Evolutionary conservation across 2,113 vertebrate genomes (phyloP).

Genomic region (Riparia riparia): DNA sequence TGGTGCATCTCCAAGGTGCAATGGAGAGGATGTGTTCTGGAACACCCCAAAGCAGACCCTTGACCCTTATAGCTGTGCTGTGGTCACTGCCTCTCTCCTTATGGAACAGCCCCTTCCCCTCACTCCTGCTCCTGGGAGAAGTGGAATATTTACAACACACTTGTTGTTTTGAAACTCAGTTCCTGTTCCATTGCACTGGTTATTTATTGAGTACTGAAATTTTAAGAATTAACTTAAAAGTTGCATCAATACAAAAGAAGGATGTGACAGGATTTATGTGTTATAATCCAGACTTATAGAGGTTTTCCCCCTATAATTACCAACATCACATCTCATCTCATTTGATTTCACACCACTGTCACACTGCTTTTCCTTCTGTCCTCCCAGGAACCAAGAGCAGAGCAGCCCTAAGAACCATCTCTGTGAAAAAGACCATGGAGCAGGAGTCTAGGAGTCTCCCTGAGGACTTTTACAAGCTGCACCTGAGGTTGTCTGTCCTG

Average conservation of each 20-base stretch:
- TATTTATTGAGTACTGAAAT: neutral
- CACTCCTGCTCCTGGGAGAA: neutral
- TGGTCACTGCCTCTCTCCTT: neutral
- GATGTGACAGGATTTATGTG: neutral
- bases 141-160: fast-evolving
- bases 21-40: neutral
- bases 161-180: neutral
- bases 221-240: neutral
- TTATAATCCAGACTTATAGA: neutral
- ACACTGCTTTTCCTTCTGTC: neutral
- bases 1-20: neutral
- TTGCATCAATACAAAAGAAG: neutral
- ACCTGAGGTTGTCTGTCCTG: neutral
- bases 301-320: neutral
- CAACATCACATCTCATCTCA: neutral
- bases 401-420: neutral
- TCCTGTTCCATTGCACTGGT: neutral
- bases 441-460: neutral
- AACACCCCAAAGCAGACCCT: neutral
- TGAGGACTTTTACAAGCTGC: neutral
- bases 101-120: neutral
- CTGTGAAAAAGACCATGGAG: neutral
- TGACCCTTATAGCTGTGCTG: neutral
- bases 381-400: neutral
- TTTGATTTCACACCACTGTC: neutral